Evolutionary conservation across 2,888 invertebrate genomes (phyloP).

Genomic region (Congeria kusceri): DNA sequence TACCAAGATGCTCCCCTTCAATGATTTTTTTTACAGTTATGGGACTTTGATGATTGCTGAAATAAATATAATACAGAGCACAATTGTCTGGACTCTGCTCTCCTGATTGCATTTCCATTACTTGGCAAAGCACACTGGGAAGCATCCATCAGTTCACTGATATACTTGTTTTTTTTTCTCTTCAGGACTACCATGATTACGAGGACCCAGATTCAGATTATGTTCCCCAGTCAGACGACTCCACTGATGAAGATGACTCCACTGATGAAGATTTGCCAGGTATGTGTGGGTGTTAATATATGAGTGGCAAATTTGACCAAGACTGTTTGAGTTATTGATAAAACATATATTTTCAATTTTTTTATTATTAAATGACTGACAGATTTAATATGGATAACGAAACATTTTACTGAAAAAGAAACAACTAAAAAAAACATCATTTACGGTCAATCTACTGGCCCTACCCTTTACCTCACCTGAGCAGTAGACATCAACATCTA

Average conservation of each 20-base stretch:
- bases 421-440: not conserved
- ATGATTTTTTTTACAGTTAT: no score
- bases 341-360: not conserved
- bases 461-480: no score
- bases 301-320: not conserved
- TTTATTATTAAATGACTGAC: not conserved
- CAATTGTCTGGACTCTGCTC: no score
- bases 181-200: constrained; percentile 8
- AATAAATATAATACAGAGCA: no score
- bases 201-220: constrained; percentile 16
- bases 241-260: constrained; percentile 14
- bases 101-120: no score
- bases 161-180: not conserved
- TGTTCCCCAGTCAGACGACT: constrained; percentile 2
- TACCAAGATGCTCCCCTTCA: no score
- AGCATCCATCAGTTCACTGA: no score
- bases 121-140: no score
- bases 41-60: no score
- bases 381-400: no score
- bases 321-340: not conserved
- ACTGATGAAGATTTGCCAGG: constrained; percentile 18
- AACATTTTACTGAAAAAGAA: not conserved
- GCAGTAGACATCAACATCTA: no score
- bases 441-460: constrained; percentile 1
- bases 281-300: constrained; percentile 4